Base-by-base conservation (phyloP, 2,888 invertebrate genomes). In the Athalia cordata region DNA sequence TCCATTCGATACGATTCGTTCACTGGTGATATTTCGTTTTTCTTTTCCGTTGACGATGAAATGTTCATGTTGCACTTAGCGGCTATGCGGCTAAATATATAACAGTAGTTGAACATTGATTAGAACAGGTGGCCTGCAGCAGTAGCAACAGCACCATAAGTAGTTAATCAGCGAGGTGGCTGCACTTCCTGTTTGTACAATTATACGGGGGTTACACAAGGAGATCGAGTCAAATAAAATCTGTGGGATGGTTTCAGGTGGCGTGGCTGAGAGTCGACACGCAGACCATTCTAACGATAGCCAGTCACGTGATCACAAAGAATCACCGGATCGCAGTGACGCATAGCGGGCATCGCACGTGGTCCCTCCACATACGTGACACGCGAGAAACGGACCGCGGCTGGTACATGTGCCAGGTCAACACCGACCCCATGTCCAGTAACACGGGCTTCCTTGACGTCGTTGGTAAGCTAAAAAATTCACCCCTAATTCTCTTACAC, bases 381-480 rank as follows among this genome's bases (percentile, higher is more conserved):
- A 92, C 92, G 77, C 89, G 89, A 80, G 90, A 90, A 80, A 85
- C 88, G 52, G 92, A 92, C 84, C 88, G 90, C 68, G 92, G 92
- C 77, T 91, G 90, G 89, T 90, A 90, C 85, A 90, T 90, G 90
- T 90, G 90, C 81, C 89, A 89, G 81, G 87, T 90, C 29, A 92
- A 92, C 84, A 92, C 91, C 29, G 91, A 91, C 79, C 92, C 92
- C 15, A 92, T 92, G 92, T 91, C 91, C 82, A 91, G 90, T 83
- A 91, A 91, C 83, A 89, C 89, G 72, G 91, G 92, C 77, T 91
- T 91, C 85, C 89, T 92, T 70, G 91, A 92, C 84, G 91, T 92
- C 77, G 91, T 92, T 65, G 92, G 92, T 92, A 87, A 90, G 87
- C 79, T 15, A 61, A 55, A 8, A 43, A 59, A 72, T 47, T 13